A percentile compares a stretch with the other conserved stretches of the same genome.
These are phyloP conservation scores for Acheta domesticus DNA, from an alignment of 2,888 invertebrate species.

Conservation along the genomic window DNA sequence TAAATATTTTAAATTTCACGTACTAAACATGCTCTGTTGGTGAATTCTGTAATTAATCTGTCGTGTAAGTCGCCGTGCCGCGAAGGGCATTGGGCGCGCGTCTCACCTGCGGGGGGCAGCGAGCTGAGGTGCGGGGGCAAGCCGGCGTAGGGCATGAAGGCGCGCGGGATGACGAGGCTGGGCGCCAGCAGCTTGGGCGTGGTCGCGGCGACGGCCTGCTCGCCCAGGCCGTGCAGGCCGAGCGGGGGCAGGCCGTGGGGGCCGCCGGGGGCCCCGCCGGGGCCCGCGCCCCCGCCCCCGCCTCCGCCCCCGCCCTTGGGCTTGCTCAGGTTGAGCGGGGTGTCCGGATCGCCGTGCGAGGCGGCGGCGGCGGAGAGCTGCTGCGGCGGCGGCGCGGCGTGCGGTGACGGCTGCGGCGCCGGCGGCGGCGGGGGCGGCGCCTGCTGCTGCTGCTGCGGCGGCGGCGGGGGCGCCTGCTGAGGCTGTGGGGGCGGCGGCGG, in stretches of 20 bases:
- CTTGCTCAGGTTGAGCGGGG: constrained; percentile 84
- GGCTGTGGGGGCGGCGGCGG: constrained; percentile 40
- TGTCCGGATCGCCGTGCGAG: constrained; percentile 62
- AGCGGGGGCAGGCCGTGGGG: constrained; percentile 41
- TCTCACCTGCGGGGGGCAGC: constrained; percentile 42
- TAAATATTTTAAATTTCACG: no score
- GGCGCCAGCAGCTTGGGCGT: constrained; percentile 58
- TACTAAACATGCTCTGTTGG: no score
- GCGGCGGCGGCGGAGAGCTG: constrained; percentile 28
- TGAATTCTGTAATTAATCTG: no score
- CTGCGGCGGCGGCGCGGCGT: constrained; percentile 39
- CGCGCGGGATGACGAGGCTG: constrained; percentile 58
- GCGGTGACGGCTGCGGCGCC: constrained; percentile 24
- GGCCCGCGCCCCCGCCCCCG: constrained; percentile 32
- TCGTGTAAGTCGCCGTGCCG: no score
- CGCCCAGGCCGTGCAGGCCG: constrained; percentile 44
- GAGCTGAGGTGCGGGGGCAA: constrained; percentile 57
- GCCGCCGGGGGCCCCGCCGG: constrained; percentile 27
- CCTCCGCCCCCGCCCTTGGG: constrained; percentile 56
- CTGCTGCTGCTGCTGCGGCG: no score
- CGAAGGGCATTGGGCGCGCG: no score
- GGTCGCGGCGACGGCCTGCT: constrained; percentile 50
- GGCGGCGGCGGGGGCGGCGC: neutral
- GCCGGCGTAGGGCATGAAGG: constrained; percentile 61
- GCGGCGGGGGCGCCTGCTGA: constrained; percentile 21